These are phyloP conservation scores for Premnoplex brunnescens DNA, from an alignment of 2,797 vertebrate genomes.

Conservation along the genomic window DNA sequence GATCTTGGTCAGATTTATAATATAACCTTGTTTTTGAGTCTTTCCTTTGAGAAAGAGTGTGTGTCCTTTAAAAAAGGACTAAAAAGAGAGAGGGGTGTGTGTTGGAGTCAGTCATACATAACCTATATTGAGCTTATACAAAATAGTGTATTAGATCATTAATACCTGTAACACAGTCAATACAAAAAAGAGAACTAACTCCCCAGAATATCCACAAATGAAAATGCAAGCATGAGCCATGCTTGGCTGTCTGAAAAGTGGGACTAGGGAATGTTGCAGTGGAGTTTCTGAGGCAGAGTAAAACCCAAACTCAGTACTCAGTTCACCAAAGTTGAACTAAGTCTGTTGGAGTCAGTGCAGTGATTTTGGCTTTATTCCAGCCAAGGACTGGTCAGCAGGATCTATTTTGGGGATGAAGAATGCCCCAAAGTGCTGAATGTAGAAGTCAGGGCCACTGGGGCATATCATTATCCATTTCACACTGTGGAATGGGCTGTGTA, in stretches of 20 bases:
- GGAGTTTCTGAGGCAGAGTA: neutral
- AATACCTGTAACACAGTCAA: neutral
- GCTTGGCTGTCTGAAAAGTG: neutral
- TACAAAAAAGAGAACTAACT: neutral
- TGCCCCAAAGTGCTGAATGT: slow-evolving; percentile 9
- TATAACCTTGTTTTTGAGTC: neutral
- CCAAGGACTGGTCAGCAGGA: neutral
- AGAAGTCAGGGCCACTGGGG: neutral
- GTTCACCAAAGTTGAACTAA: neutral
- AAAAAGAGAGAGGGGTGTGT: neutral
- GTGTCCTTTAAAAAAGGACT: neutral
- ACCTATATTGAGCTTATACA: neutral
- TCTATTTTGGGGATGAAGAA: slow-evolving; percentile 8
- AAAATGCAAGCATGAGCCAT: neutral
- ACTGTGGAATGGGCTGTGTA: neutral
- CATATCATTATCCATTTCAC: neutral
- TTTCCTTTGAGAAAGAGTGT: neutral
- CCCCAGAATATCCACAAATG: neutral
- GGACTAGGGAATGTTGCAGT: neutral
- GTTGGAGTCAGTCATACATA: neutral
- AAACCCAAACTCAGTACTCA: neutral
- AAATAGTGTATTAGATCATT: neutral
- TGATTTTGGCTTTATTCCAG: neutral
- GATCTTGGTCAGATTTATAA: neutral
- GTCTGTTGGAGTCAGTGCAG: neutral